Conservation (phyloP, 2,797 vertebrate genomes). For the Morelia viridis region DNA sequence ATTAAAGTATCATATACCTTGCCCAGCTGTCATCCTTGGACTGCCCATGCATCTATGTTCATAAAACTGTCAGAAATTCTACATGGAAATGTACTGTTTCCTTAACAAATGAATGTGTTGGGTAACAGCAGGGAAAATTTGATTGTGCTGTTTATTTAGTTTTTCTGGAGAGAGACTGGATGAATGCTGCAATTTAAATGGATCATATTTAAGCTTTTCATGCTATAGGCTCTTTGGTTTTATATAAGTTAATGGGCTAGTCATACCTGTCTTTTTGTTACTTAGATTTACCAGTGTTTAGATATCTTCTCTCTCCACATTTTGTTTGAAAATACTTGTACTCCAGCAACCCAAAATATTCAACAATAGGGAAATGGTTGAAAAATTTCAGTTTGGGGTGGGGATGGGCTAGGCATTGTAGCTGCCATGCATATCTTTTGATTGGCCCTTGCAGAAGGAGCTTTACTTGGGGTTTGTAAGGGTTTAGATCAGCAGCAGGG, state of each 20-base stretch:
- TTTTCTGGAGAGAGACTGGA: neutral
- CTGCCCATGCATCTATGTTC: slow-evolving; percentile 11
- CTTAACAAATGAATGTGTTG: slow-evolving; percentile 2
- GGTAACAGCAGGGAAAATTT: neutral
- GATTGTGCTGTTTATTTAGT: neutral
- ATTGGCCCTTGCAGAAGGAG: neutral
- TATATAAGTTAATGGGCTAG: neutral
- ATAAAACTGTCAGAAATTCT: slow-evolving; percentile 9
- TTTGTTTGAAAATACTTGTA: neutral
- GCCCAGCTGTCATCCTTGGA: neutral
- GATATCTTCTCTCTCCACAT: neutral
- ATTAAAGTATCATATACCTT: neutral
- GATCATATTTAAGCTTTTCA: neutral
- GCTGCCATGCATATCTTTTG: neutral
- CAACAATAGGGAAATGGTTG: neutral
- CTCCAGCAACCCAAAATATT: neutral
- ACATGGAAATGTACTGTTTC: slow-evolving; percentile 7
- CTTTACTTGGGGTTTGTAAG: neutral
- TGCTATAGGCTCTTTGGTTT: neutral
- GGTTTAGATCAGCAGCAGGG: neutral
- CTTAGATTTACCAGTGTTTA: neutral
- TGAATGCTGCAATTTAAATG: neutral
- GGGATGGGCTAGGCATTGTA: neutral
- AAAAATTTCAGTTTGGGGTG: neutral
- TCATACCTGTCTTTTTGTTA: neutral